These are phyloP conservation scores for Apostichopus parvimensis DNA, from an alignment of 35 echinoderm and acorn worm species.

Conservation along the genomic window DNA sequence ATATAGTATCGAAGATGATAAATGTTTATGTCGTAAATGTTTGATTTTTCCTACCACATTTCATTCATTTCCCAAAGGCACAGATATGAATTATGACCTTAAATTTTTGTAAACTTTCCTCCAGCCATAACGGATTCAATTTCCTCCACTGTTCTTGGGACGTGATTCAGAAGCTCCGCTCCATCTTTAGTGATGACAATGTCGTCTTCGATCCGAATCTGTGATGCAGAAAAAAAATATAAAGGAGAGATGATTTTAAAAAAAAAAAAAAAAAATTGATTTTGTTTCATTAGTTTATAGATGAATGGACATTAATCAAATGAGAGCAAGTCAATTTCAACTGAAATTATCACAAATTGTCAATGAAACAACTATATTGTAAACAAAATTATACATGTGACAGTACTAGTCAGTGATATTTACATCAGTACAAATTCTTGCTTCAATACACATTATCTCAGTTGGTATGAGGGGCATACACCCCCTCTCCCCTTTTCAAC, in stretches of 20 bases:
- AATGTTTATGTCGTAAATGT: too few species aligned
- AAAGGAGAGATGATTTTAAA: neutral
- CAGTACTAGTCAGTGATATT: neutral
- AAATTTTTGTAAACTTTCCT: conserved; percentile 11
- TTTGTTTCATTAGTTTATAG: too few species aligned
- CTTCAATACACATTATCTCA: neutral
- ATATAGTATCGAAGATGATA: too few species aligned
- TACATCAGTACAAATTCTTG: neutral
- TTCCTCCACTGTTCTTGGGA: conserved; percentile 87
- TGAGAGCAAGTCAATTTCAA: too few species aligned
- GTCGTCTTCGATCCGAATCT: conserved; percentile 99
- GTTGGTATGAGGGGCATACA: neutral
- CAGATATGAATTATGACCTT: neutral
- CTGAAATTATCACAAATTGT: too few species aligned
- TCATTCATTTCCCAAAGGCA: neutral
- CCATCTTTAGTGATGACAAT: conserved; percentile 82
- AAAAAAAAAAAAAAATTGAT: too few species aligned
- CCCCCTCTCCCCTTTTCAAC: too few species aligned
- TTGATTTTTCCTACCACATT: too few species aligned
- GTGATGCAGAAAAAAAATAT: neutral
- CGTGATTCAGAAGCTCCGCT: conserved; percentile 75
- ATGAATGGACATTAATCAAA: too few species aligned
- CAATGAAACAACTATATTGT: too few species aligned
- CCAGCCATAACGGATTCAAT: conserved; percentile 94
- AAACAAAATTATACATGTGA: neutral